These are phyloP conservation scores for Lepidocolaptes lacrymiger DNA, from an alignment of 2,797 vertebrate species.

Conservation along the genomic window DNA sequence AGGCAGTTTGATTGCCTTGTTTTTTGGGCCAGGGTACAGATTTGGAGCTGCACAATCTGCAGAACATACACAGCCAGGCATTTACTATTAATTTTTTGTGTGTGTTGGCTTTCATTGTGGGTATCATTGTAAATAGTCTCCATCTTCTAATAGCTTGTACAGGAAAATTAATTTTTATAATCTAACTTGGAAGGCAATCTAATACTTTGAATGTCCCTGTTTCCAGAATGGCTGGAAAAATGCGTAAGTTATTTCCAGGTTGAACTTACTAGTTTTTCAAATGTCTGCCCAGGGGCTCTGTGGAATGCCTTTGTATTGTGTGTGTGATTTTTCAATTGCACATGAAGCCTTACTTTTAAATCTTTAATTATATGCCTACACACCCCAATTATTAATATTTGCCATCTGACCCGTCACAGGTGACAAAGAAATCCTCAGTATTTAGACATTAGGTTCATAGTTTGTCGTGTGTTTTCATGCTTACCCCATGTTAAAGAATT, in stretches of 20 bases:
- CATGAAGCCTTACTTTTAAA: not conserved
- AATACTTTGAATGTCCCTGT: not conserved
- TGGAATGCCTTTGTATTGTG: not conserved
- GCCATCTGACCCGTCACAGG: not conserved
- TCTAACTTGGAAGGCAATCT: not conserved
- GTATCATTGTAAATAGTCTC: not conserved
- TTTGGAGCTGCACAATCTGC: not conserved
- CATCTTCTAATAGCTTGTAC: not conserved
- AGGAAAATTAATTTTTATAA: not conserved
- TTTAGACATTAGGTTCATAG: not conserved
- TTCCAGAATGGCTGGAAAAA: not conserved
- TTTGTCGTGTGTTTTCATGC: not conserved
- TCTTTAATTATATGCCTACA: not conserved
- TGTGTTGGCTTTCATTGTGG: not conserved
- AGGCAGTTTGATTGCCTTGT: not conserved
- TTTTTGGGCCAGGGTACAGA: not conserved
- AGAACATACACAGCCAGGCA: not conserved
- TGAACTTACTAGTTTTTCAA: not conserved
- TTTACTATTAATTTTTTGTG: not conserved
- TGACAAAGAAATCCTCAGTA: not conserved
- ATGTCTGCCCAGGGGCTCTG: not conserved
- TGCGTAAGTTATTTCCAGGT: not conserved
- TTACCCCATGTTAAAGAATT: not conserved
- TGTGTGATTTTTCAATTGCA: not conserved
- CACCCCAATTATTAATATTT: not conserved